A percentile compares a stretch with the other conserved stretches of the same genome.
Evolutionary conservation across 1,140 invertebrate genomes (phyloP).

Genomic region (Drosophila cardini): DNA sequence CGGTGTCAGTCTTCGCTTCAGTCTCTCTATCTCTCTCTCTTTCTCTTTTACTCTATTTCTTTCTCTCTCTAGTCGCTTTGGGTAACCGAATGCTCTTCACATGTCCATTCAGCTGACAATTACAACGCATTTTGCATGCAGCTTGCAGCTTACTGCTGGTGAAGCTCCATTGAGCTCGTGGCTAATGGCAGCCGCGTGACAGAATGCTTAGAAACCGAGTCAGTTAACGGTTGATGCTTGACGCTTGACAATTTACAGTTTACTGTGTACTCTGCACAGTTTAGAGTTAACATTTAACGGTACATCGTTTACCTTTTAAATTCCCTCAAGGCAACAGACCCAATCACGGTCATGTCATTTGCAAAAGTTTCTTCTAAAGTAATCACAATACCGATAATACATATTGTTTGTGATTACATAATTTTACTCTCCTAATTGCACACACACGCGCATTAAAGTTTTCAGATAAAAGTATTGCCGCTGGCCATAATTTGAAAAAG

Average conservation of each 20-base stretch:
- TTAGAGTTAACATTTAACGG: neutral
- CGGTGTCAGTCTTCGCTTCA: slow-evolving; percentile 3
- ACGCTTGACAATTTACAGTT: neutral
- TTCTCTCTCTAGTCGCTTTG: slow-evolving; percentile 1
- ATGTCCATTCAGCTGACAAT: slow-evolving; percentile 73
- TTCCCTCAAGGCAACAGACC: slow-evolving; percentile 12
- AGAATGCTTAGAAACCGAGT: slow-evolving; percentile 45
- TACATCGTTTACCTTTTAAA: neutral
- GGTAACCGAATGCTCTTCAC: slow-evolving; percentile 27
- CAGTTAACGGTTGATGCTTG: slow-evolving; percentile 1
- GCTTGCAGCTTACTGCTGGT: slow-evolving; percentile 60
- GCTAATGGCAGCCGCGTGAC: slow-evolving; percentile 65
- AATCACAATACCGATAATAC: slow-evolving; percentile 18
- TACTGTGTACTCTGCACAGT: neutral
- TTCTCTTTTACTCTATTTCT: neutral
- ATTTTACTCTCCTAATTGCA: slow-evolving; percentile 55
- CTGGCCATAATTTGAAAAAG: slow-evolving; percentile 38
- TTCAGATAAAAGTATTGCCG: slow-evolving; percentile 65
- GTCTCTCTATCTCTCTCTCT: neutral
- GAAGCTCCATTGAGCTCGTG: slow-evolving; percentile 61
- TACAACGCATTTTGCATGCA: slow-evolving; percentile 66
- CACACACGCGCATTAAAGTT: slow-evolving; percentile 63
- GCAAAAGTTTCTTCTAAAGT: slow-evolving; percentile 16
- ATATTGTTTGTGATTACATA: neutral
- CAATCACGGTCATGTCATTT: slow-evolving; percentile 24